Evolutionary conservation across 2,113 vertebrate species (phyloP).

Genomic region (Paraplagusia blochii): DNA sequence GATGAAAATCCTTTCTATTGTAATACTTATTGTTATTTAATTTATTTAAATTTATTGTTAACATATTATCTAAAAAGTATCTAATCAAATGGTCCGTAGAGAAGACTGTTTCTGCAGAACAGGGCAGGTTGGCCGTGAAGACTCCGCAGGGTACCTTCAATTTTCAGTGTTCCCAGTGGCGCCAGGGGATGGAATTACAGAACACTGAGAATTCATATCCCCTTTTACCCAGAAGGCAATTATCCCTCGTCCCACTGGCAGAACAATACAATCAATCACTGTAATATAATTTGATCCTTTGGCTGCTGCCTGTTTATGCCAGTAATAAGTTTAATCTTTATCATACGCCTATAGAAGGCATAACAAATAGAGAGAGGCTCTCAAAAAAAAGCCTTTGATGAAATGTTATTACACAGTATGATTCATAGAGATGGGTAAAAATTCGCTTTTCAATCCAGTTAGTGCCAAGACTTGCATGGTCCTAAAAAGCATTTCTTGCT

Average conservation of each 20-base stretch:
- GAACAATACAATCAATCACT: conserved; percentile 80
- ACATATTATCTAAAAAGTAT: too few species aligned
- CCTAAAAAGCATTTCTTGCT: conserved; percentile 67
- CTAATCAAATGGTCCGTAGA: background rate
- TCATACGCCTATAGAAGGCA: conserved; percentile 70
- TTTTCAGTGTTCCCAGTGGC: conserved; percentile 66
- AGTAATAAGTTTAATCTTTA: conserved; percentile 80
- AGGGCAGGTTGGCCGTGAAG: conserved; percentile 57
- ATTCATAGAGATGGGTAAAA: conserved; percentile 73
- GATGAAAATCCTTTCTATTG: too few species aligned
- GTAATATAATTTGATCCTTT: conserved; percentile 80
- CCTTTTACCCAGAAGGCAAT: conserved; percentile 75
- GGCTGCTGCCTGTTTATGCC: conserved; percentile 77
- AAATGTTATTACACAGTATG: conserved; percentile 77
- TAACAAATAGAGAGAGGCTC: conserved; percentile 73
- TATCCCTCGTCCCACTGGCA: conserved; percentile 74
- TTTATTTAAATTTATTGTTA: too few species aligned
- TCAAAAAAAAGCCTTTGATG: conserved; percentile 63
- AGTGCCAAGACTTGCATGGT: conserved; percentile 52
- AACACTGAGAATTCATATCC: conserved; percentile 73
- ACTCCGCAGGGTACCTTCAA: conserved; percentile 66
- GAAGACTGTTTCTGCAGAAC: conserved; percentile 36
- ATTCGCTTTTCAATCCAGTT: conserved; percentile 75
- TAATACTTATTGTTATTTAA: too few species aligned
- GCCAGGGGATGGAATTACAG: conserved; percentile 74